Evolutionary conservation across 1,140 invertebrate genomes (phyloP).

Genomic region (Drosophila ohnishii): DNA sequence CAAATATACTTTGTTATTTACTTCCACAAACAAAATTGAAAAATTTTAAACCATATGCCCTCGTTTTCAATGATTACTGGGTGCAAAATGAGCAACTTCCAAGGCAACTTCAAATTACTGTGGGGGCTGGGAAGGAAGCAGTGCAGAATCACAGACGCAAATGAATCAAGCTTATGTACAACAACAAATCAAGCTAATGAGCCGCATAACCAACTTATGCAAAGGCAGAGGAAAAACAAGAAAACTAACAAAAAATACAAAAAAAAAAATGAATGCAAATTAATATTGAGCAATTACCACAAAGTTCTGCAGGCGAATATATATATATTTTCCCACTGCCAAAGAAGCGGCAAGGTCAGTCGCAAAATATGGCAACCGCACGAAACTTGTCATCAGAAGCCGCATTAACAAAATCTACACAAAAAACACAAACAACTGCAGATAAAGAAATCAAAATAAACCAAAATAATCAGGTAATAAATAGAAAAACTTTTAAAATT

Average conservation of each 20-base stretch:
- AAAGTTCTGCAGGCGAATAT: slow-evolving; percentile 42
- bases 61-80: neutral
- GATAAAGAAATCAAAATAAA: neutral
- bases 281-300: slow-evolving; percentile 64
- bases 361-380: slow-evolving; percentile 44
- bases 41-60: slow-evolving; percentile 3
- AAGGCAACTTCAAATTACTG: slow-evolving; percentile 32
- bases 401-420: slow-evolving; percentile 20
- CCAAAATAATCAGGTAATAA: neutral
- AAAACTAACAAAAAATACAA: neutral
- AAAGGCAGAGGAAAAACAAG: slow-evolving; percentile 13
- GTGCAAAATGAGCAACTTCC: slow-evolving; percentile 4
- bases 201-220: slow-evolving; percentile 25
- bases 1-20: neutral
- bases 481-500: neutral
- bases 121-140: slow-evolving; percentile 51
- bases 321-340: slow-evolving; percentile 55
- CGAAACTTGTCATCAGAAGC: slow-evolving; percentile 50
- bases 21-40: neutral
- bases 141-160: slow-evolving; percentile 15
- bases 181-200: slow-evolving; percentile 64
- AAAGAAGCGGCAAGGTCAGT: slow-evolving; percentile 70
- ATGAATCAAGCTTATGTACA: slow-evolving; percentile 39
- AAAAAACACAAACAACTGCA: slow-evolving; percentile 23
- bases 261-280: slow-evolving; percentile 19